A percentile compares a stretch with the other conserved stretches of the same genome.
These are phyloP conservation scores for Falco novaeseelandiae DNA, from an alignment of 2,797 vertebrate genomes.

Conservation along the genomic window DNA sequence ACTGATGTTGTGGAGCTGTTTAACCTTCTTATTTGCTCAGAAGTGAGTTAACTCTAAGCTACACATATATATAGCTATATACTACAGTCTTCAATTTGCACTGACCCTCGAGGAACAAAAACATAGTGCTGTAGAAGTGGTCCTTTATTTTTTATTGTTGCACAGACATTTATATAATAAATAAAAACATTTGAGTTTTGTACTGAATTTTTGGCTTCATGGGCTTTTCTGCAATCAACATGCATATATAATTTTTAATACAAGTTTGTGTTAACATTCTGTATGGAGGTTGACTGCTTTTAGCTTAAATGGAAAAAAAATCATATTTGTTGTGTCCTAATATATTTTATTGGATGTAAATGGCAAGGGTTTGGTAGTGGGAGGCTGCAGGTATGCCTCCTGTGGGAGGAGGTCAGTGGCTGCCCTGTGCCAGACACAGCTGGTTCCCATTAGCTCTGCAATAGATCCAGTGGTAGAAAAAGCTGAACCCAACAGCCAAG, in stretches of 20 bases:
- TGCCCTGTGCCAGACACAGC: neutral
- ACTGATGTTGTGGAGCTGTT: neutral
- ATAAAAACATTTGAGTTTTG: neutral
- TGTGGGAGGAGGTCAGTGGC: neutral
- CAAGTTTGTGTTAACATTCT: neutral
- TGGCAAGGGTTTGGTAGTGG: neutral
- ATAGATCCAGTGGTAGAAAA: neutral
- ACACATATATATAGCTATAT: neutral
- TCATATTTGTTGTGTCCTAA: fast-evolving
- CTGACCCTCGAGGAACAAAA: neutral
- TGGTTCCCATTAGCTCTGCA: neutral
- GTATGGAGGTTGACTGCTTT: neutral
- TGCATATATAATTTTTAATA: neutral
- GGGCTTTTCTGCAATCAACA: neutral
- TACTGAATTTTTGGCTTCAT: neutral
- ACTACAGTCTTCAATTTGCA: neutral
- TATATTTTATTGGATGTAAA: neutral
- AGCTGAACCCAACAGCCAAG: neutral
- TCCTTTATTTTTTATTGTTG: neutral
- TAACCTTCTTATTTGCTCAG: neutral
- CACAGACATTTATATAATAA: neutral
- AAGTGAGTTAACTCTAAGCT: neutral
- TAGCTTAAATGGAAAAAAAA: neutral
- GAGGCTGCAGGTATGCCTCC: neutral
- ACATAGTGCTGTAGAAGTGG: neutral